Conservation (phyloP, 2,888 invertebrate species). For the Oegoconia quadripuncta region DNA sequence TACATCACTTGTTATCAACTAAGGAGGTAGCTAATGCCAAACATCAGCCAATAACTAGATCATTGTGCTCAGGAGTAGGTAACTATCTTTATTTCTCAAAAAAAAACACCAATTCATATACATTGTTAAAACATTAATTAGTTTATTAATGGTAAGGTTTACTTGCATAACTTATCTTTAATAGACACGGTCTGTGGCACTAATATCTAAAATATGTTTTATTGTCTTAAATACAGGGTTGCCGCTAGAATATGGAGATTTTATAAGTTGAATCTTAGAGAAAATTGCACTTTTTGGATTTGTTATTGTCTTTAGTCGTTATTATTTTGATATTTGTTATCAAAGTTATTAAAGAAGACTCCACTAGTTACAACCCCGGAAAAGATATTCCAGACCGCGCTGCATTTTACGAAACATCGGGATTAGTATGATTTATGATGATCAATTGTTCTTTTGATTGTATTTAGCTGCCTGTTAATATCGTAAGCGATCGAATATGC, state of each 20-base stretch:
- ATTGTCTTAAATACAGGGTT: slow-evolving; percentile 14
- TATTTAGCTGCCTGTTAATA: too few relatives aligned
- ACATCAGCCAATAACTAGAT: slow-evolving; percentile 40
- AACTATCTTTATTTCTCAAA: slow-evolving; percentile 73
- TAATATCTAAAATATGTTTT: slow-evolving; percentile 22
- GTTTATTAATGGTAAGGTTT: slow-evolving; percentile 43
- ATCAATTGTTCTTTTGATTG: too few relatives aligned
- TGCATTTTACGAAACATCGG: too few relatives aligned
- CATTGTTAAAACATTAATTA: slow-evolving; percentile 61
- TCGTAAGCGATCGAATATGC: too few relatives aligned
- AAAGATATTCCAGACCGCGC: slow-evolving; percentile 19
- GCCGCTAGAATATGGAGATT: background rate
- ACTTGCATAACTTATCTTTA: slow-evolving; percentile 44
- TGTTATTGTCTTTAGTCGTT: too few relatives aligned
- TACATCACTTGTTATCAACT: too few relatives aligned
- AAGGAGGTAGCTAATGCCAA: background rate
- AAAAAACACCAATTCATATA: slow-evolving; percentile 74
- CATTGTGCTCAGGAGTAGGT: slow-evolving; percentile 70
- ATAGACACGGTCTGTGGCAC: slow-evolving; percentile 36
- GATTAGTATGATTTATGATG: slow-evolving; percentile 3
- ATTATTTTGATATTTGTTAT: too few relatives aligned
- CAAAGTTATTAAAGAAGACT: too few relatives aligned
- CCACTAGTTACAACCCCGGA: background rate
- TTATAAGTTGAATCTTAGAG: background rate
- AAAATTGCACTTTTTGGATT: too few relatives aligned